These are phyloP conservation scores for Dicroscelio sp. DNA, from an alignment of 2,888 invertebrate genomes.

Conservation along the genomic window DNA sequence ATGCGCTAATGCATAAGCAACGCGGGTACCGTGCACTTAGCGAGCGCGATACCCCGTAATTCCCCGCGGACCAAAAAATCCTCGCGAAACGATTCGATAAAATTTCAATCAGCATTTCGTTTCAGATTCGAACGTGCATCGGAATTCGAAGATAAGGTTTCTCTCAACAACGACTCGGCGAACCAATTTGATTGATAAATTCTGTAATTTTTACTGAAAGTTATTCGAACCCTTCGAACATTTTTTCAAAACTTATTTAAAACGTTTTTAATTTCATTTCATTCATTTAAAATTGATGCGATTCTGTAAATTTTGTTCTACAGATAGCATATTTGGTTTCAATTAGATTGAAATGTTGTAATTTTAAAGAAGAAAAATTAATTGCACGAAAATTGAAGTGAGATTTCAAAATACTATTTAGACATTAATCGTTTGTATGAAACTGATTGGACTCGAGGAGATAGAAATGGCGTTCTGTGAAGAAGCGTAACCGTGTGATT, in stretches of 20 bases:
- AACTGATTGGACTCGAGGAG: neutral
- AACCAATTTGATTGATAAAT: neutral
- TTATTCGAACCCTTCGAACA: no score
- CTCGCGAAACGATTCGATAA: conserved; percentile 50
- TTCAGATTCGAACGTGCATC: neutral
- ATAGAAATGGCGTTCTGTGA: neutral
- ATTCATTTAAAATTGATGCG: no score
- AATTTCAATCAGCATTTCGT: conserved; percentile 51
- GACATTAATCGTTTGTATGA: neutral
- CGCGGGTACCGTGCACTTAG: conserved; percentile 61
- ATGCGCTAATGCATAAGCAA: no score
- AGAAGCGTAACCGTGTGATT: conserved; percentile 4
- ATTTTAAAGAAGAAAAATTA: no score
- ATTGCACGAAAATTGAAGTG: no score
- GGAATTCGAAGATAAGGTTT: conserved; percentile 40
- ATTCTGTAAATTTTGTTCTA: no score
- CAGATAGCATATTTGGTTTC: no score
- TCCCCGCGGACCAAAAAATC: conserved; percentile 44
- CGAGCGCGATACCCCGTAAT: conserved; percentile 68
- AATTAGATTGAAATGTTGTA: no score
- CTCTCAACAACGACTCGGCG: conserved; percentile 15
- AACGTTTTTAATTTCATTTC: no score
- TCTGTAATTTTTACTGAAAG: no score
- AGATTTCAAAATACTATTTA: no score
- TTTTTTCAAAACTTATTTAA: no score